phyloP scores from a whole-genome alignment of 2,888 invertebrate species.

The Philereme vetulata region DNA sequence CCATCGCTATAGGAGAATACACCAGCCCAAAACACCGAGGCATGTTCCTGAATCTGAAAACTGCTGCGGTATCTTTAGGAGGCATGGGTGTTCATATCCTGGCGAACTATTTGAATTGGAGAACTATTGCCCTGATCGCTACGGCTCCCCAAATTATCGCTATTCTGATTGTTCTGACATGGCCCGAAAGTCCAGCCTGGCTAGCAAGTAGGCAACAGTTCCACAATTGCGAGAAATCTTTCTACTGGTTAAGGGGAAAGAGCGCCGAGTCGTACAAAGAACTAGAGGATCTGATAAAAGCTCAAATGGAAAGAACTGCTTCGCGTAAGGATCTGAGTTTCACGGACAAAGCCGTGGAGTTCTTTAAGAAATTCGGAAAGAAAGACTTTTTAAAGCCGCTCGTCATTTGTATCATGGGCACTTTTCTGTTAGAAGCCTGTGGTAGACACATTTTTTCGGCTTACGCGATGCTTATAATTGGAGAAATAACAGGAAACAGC shows the following conservation, averaged over 20 bases:
- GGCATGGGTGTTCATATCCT: conserved; percentile 48
- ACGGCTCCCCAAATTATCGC: conserved; percentile 41
- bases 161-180: conserved; percentile 58
- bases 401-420: conserved; percentile 45
- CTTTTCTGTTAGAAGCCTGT: conserved; percentile 49
- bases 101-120: conserved; percentile 49
- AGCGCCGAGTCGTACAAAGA: conserved; percentile 36
- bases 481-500: conserved; percentile 46
- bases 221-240: conserved; percentile 67
- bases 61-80: conserved; percentile 47
- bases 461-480: conserved; percentile 51
- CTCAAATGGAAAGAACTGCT: conserved; percentile 37
- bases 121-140: conserved; percentile 46
- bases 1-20: conserved; percentile 60
- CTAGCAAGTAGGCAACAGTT: conserved; percentile 56
- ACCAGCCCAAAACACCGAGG: conserved; percentile 54
- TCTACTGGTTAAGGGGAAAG: conserved; percentile 75
- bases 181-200: conserved; percentile 86
- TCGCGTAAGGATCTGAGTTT: conserved; percentile 11
- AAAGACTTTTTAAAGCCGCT: conserved; percentile 50
- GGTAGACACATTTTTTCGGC: conserved; percentile 57
- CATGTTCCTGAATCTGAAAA: conserved; percentile 54
- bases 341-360: conserved; percentile 19
- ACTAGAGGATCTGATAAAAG: conserved; percentile 39
- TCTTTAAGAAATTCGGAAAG: conserved; percentile 40